These are phyloP conservation scores for Todus mexicanus DNA, from an alignment of 2,797 vertebrate genomes.

Conservation along the genomic window DNA sequence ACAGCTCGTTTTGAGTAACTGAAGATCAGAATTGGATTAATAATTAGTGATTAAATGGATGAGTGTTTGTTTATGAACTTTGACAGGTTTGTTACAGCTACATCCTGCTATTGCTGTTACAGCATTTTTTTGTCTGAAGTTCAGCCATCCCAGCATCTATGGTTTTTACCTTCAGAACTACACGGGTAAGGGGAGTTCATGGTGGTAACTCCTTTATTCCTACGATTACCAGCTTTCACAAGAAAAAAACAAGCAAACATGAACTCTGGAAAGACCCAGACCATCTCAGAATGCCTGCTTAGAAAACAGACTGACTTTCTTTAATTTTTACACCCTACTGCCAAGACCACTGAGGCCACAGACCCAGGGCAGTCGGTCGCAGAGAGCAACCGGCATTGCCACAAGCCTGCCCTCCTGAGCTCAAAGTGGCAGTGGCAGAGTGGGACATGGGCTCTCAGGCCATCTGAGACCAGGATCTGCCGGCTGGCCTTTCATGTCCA, in stretches of 20 bases:
- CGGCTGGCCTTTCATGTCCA: not conserved
- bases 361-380: not conserved
- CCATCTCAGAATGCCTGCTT: not conserved
- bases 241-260: not conserved
- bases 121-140: slow-evolving; percentile 30
- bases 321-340: not conserved
- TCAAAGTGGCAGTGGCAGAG: not conserved
- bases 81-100: slow-evolving; percentile 48
- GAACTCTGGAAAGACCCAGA: not conserved
- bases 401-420: not conserved
- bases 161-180: slow-evolving; percentile 32
- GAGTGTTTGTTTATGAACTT: slow-evolving; percentile 58
- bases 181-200: not conserved
- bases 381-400: not conserved
- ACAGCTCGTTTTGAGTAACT: slow-evolving; percentile 48
- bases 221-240: not conserved
- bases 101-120: not conserved
- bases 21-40: slow-evolving; percentile 57
- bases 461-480: not conserved
- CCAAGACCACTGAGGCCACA: not conserved
- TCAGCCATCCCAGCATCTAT: slow-evolving; percentile 11
- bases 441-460: not conserved
- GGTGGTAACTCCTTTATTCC: not conserved
- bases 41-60: slow-evolving; percentile 68
- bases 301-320: not conserved